Conservation (phyloP, 2,888 invertebrate species). For the Dryobotodes eremita region DNA sequence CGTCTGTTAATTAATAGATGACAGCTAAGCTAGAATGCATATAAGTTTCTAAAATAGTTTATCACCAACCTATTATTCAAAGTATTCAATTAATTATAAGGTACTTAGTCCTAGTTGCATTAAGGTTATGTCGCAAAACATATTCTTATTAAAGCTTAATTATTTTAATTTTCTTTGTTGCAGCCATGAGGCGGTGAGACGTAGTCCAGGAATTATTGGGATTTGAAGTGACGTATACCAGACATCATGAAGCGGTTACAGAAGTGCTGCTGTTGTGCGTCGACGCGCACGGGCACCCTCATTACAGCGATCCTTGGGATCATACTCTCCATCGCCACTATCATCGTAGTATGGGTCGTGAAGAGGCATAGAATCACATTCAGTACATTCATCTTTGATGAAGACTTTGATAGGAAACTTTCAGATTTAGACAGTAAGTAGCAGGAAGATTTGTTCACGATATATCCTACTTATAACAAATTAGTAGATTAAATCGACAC, state of each 20-base stretch:
- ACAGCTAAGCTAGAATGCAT: neutral
- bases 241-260: constrained; percentile 89
- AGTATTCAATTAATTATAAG: neutral
- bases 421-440: constrained; percentile 92
- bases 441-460: neutral
- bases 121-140: constrained; percentile 13
- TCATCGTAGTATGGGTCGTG: constrained; percentile 92
- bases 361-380: constrained; percentile 92
- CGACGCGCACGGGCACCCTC: constrained; percentile 94
- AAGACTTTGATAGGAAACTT: constrained; percentile 87
- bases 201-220: constrained; percentile 11
- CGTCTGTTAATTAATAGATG: neutral
- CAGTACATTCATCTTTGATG: constrained; percentile 94
- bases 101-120: neutral
- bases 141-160: constrained; percentile 16
- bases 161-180: constrained; percentile 59
- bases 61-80: neutral
- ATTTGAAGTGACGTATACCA: constrained; percentile 34
- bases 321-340: constrained; percentile 93
- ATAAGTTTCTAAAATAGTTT: constrained; percentile 9
- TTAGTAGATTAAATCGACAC: neutral
- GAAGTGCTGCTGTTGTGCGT: constrained; percentile 93
- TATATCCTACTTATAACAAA: neutral
- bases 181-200: constrained; percentile 76
- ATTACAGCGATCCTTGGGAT: constrained; percentile 94